Evolutionary conservation across 1,140 invertebrate species (phyloP).

Genomic region (Lasaia peninsularis): DNA sequence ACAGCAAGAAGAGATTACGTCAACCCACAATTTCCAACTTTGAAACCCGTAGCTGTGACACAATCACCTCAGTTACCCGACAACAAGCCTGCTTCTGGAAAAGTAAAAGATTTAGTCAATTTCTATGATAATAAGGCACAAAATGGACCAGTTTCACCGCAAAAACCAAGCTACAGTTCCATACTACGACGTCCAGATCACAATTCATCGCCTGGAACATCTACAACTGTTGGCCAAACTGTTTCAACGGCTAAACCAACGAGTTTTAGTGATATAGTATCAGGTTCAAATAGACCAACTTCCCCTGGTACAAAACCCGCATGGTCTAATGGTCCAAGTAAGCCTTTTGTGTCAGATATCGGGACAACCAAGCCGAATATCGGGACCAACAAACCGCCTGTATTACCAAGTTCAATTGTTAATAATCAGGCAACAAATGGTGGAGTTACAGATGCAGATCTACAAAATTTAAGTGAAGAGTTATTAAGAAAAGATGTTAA

Average conservation of each 20-base stretch:
- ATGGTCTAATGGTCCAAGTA: constrained; percentile 13
- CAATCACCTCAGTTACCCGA: neutral
- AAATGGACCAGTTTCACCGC: constrained; percentile 21
- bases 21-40: constrained; percentile 35
- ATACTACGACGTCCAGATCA: constrained; percentile 41
- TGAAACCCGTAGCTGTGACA: constrained; percentile 24
- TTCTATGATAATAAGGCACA: constrained; percentile 52
- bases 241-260: constrained; percentile 39
- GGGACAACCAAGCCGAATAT: too few relatives aligned
- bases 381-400: constrained; percentile 29
- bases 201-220: constrained; percentile 18
- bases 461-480: constrained; percentile 83
- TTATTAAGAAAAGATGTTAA: constrained; percentile 84
- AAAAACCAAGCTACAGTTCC: constrained; percentile 56
- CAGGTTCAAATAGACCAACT: constrained; percentile 42
- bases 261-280: constrained; percentile 47
- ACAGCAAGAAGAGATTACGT: constrained; percentile 42
- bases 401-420: constrained; percentile 67
- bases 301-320: constrained; percentile 25
- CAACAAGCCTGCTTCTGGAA: constrained; percentile 27
- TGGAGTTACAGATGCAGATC: constrained; percentile 76
- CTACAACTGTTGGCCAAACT: constrained; percentile 2
- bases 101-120: constrained; percentile 64
- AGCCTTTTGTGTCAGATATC: constrained; percentile 27
- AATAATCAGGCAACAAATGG: constrained; percentile 35